Percentiles rank a stretch among this genome's conserved stretches.
Conservation (phyloP, 37 sponge, comb jelly and placozoan genomes). For the Ephydatia muelleri region DNA sequence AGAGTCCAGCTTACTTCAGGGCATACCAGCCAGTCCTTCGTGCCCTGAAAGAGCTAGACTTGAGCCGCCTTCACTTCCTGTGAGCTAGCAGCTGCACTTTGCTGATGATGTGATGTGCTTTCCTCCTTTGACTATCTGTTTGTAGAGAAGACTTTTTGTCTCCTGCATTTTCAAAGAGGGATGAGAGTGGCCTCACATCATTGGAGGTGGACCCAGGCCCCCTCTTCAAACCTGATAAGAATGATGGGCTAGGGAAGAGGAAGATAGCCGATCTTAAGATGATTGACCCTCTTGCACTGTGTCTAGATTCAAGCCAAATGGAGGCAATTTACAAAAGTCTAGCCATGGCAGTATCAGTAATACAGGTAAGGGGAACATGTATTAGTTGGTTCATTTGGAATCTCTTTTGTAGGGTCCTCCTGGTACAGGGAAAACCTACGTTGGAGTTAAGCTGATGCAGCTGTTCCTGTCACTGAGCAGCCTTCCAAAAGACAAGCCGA, state of each 20-base stretch:
- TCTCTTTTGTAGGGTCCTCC: conserved; percentile 40
- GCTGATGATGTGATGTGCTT: background rate
- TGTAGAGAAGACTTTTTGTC: background rate
- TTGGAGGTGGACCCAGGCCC: background rate
- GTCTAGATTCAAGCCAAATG: conserved; percentile 34
- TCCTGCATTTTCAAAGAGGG: background rate
- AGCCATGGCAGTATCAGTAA: conserved; percentile 19
- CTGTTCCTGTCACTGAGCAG: conserved; percentile 25
- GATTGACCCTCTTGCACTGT: background rate
- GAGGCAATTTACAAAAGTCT: conserved; percentile 39
- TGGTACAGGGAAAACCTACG: conserved; percentile 65
- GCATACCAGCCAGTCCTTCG: conserved; percentile 53
- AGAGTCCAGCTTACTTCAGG: conserved; percentile 61
- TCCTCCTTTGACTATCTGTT: background rate
- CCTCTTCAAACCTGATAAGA: background rate
- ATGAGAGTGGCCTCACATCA: background rate
- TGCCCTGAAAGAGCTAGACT: conserved; percentile 34
- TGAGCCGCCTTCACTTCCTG: conserved; percentile 26
- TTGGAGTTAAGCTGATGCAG: conserved; percentile 34
- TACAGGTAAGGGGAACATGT: conserved; percentile 26
- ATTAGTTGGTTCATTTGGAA: background rate
- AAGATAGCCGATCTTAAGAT: background rate
- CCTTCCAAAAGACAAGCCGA: conserved; percentile 16
- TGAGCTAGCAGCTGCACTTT: conserved; percentile 1
- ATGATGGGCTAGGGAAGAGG: background rate